A percentile compares a stretch with the other conserved stretches of the same genome.
Evolutionary conservation across 1,140 invertebrate genomes (phyloP).

Genomic region (Anoplophora glabripennis): DNA sequence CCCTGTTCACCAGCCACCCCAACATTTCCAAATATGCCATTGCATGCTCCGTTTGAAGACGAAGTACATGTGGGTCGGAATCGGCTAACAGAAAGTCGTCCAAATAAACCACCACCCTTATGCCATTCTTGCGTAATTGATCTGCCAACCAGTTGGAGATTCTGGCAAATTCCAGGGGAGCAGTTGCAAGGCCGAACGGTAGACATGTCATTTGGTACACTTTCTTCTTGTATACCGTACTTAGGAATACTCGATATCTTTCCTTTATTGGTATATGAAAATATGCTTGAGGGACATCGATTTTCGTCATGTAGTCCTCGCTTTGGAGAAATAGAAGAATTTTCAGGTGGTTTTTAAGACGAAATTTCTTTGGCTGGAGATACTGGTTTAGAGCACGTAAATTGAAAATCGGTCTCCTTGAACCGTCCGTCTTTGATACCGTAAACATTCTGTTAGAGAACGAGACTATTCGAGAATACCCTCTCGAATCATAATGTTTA

Average conservation of each 20-base stretch:
- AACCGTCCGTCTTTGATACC: too few relatives aligned
- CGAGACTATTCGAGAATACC: too few relatives aligned
- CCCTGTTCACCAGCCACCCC: background rate
- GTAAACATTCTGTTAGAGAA: too few relatives aligned
- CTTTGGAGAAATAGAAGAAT: background rate
- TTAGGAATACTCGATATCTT: background rate
- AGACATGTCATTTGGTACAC: slow-evolving; percentile 15
- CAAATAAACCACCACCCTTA: slow-evolving; percentile 11
- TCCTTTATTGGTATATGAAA: slow-evolving; percentile 13
- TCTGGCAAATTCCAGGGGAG: slow-evolving; percentile 3
- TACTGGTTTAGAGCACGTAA: too few relatives aligned
- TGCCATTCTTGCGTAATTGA: background rate
- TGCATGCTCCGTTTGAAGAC: background rate
- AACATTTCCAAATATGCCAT: background rate
- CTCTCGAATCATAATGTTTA: too few relatives aligned
- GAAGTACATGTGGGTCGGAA: background rate
- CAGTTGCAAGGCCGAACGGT: slow-evolving; percentile 14
- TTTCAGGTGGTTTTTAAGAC: background rate
- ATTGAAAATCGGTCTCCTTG: too few relatives aligned
- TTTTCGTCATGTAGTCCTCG: background rate
- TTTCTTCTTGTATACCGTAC: slow-evolving; percentile 10
- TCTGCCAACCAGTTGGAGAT: slow-evolving; percentile 11
- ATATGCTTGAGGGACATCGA: slow-evolving; percentile 11
- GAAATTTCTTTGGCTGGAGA: too few relatives aligned
- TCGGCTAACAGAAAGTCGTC: slow-evolving; percentile 9